Evolutionary conservation across 2,797 vertebrate species (phyloP).

Genomic region (Phalanger gymnotis): DNA sequence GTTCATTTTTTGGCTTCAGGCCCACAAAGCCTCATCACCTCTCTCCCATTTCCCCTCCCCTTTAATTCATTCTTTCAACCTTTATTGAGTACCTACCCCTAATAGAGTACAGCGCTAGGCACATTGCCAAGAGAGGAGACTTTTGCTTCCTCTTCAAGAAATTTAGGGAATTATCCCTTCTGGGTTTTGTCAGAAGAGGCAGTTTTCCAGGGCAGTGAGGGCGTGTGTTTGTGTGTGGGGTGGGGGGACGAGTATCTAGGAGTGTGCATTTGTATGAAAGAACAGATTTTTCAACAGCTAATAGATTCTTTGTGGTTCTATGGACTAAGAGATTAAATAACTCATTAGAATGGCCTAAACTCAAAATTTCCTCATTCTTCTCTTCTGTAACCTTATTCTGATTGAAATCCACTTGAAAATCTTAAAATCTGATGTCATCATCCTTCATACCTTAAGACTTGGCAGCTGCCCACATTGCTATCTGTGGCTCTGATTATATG

Average conservation of each 20-base stretch:
- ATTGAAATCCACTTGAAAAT: not conserved
- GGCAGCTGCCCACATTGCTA: not conserved
- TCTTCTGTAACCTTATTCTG: not conserved
- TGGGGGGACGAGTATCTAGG: not conserved
- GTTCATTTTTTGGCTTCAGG: not conserved
- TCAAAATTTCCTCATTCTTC: not conserved
- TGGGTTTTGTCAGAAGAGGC: not conserved
- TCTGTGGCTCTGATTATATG: not conserved
- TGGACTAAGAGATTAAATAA: not conserved
- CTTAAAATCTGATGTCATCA: conserved; percentile 17
- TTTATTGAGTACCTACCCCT: not conserved
- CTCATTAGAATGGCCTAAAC: not conserved
- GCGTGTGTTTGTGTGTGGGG: not conserved
- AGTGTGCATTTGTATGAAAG: not conserved
- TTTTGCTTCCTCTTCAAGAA: conserved; percentile 13
- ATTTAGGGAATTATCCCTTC: conserved; percentile 15
- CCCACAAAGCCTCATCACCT: not conserved
- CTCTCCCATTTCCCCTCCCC: not conserved
- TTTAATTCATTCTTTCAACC: not conserved
- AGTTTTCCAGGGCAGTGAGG: not conserved
- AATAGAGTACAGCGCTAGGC: not conserved
- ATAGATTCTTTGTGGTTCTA: conserved; percentile 1
- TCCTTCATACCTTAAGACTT: not conserved
- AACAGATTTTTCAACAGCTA: conserved; percentile 12
- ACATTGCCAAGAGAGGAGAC: not conserved